A percentile compares a stretch with the other conserved stretches of the same genome.
phyloP scores from a whole-genome alignment of 2,113 vertebrate species.

The Pedetes capensis region DNA sequence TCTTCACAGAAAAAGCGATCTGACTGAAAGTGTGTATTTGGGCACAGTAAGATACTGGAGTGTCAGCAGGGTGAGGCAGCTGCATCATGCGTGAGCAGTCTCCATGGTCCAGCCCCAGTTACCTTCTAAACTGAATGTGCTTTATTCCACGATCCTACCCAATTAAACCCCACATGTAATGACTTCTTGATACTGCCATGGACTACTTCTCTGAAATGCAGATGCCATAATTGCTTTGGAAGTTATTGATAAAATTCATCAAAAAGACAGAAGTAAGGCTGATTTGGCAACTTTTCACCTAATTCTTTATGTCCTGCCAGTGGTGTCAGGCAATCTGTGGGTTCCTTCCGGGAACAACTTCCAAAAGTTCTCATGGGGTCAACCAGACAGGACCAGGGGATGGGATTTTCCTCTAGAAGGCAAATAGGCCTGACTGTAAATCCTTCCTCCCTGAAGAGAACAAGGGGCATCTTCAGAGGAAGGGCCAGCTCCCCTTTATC shows the following conservation, averaged over 20 bases:
- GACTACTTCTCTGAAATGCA: background rate
- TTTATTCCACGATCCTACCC: background rate
- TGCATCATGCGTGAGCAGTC: background rate
- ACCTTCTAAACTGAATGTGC: background rate
- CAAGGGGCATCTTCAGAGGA: background rate
- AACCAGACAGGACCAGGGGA: background rate
- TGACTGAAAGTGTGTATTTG: background rate
- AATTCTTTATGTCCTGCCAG: background rate
- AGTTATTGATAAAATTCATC: background rate
- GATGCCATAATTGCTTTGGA: background rate
- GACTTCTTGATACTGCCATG: background rate
- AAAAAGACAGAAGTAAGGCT: background rate
- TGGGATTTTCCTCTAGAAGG: background rate
- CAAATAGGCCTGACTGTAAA: background rate
- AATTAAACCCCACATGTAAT: background rate
- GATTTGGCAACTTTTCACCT: background rate
- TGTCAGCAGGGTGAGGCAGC: accelerated
- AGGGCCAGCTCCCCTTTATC: background rate
- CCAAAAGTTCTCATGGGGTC: background rate
- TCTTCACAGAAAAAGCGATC: background rate
- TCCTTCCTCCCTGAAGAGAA: background rate
- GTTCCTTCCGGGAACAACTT: background rate
- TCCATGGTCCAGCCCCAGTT: background rate
- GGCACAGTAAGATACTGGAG: background rate
- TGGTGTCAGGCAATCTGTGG: background rate